Conservation (phyloP, 2,113 vertebrate species). For the Brachirus orientalis region DNA sequence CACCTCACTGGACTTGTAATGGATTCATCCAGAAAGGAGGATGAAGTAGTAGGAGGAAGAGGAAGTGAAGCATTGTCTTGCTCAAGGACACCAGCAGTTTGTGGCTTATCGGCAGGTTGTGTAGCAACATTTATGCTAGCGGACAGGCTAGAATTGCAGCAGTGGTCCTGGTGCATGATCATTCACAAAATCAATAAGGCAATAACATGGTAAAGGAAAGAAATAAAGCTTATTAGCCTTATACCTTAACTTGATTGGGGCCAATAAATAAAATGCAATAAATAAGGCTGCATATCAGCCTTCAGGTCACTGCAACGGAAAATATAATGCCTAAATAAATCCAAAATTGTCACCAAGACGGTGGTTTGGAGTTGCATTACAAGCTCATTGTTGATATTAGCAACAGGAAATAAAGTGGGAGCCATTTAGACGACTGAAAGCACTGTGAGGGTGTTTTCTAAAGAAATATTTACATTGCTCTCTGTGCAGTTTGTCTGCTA, state of each 20-base stretch:
- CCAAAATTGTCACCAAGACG: not conserved
- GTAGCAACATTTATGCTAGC: not conserved
- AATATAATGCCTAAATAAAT: not conserved
- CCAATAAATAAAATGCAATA: too few species aligned
- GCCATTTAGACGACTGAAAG: too few species aligned
- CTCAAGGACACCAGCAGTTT: constrained; percentile 8
- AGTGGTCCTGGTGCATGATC: not conserved
- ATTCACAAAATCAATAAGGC: not conserved
- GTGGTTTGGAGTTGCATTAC: not conserved
- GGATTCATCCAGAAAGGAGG: constrained; percentile 6
- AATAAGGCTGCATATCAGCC: not conserved
- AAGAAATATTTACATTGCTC: not conserved
- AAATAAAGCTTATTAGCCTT: not conserved
- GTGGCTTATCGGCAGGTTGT: too few species aligned
- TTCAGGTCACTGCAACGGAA: constrained; percentile 5
- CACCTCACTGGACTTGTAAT: constrained; percentile 1
- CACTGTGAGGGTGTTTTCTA: not conserved
- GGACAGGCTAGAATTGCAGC: not conserved
- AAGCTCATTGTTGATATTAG: not conserved
- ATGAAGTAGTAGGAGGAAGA: constrained; percentile 18
- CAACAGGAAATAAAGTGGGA: not conserved
- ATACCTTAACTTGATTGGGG: too few species aligned
- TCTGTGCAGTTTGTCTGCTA: too few species aligned
- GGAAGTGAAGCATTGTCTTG: too few species aligned
- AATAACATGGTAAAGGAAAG: not conserved